phyloP scores from a whole-genome alignment of 2,888 invertebrate species.

The Clanis bilineata region DNA sequence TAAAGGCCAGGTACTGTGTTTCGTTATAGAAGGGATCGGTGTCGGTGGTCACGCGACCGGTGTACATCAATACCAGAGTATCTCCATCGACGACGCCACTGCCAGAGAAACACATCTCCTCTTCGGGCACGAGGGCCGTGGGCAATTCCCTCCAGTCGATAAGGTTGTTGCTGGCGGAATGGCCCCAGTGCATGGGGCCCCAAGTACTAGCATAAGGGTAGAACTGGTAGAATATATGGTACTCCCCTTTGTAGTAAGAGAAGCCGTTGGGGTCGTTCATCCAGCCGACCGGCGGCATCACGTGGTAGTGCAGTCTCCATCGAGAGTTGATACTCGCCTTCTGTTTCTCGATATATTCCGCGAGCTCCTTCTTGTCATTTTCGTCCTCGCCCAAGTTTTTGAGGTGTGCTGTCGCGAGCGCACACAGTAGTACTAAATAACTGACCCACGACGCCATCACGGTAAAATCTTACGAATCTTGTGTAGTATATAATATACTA shows the following conservation, averaged over 20 bases:
- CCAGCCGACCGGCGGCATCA: slow-evolving; percentile 76
- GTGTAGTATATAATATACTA: slow-evolving; percentile 5
- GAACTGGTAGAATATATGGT: slow-evolving; percentile 79
- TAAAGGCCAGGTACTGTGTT: slow-evolving; percentile 66
- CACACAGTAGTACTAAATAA: slow-evolving; percentile 30
- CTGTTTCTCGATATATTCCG: slow-evolving; percentile 59
- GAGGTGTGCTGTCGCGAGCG: slow-evolving; percentile 35
- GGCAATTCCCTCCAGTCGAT: slow-evolving; percentile 75
- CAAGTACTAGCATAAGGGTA: slow-evolving; percentile 71
- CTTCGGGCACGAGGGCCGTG: slow-evolving; percentile 72
- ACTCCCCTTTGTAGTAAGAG: slow-evolving; percentile 72
- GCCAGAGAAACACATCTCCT: slow-evolving; percentile 74
- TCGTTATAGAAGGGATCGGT: slow-evolving; percentile 55
- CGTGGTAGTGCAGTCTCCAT: slow-evolving; percentile 64
- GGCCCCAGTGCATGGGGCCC: slow-evolving; percentile 82
- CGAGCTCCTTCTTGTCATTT: slow-evolving; percentile 44
- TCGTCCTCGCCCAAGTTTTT: slow-evolving; percentile 35
- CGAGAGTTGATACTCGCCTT: slow-evolving; percentile 57
- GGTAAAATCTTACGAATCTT: background rate
- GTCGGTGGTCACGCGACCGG: slow-evolving; percentile 49
- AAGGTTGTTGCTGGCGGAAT: slow-evolving; percentile 68
- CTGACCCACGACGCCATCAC: slow-evolving; percentile 1
- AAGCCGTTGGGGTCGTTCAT: slow-evolving; percentile 83
- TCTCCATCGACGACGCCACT: slow-evolving; percentile 67
- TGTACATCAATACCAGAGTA: slow-evolving; percentile 63